Percentiles rank a stretch among this genome's conserved stretches.
Conservation (phyloP, 2,888 invertebrate genomes). For the Drosophila kanekoi region DNA sequence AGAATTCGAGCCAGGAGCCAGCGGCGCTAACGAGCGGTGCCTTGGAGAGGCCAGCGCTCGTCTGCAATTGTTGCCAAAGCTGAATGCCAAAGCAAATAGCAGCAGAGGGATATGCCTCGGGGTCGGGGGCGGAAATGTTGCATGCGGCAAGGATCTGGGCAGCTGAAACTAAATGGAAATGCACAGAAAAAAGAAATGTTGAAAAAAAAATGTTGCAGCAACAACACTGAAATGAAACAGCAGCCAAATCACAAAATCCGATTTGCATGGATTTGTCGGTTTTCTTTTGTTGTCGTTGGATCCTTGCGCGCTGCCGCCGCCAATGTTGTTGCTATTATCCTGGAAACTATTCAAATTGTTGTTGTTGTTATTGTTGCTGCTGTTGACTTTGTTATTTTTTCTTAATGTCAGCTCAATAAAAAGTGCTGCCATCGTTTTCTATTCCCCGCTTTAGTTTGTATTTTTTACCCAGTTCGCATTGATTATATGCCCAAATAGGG, state of each 20-base stretch:
- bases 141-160: slow-evolving; percentile 42
- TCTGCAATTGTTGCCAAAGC: slow-evolving; percentile 80
- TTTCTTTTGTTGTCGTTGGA: slow-evolving; percentile 74
- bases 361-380: slow-evolving; percentile 45
- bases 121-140: not conserved
- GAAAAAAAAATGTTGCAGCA: slow-evolving; percentile 17
- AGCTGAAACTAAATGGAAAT: slow-evolving; percentile 76
- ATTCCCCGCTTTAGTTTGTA: slow-evolving; percentile 25
- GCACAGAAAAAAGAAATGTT: slow-evolving; percentile 34
- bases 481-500: not conserved
- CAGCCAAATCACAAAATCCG: slow-evolving; percentile 83
- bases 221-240: slow-evolving; percentile 38
- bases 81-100: slow-evolving; percentile 82
- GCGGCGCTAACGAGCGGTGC: slow-evolving; percentile 79
- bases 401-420: slow-evolving; percentile 82
- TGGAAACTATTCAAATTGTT: slow-evolving; percentile 40
- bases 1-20: slow-evolving; percentile 31
- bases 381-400: slow-evolving; percentile 80
- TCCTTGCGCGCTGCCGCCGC: slow-evolving; percentile 64
- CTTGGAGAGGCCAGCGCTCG: slow-evolving; percentile 70
- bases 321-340: slow-evolving; percentile 64
- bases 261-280: slow-evolving; percentile 84
- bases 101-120: slow-evolving; percentile 49
- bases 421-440: slow-evolving; percentile 60
- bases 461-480: not conserved